phyloP scores from a whole-genome alignment of 2,113 vertebrate genomes.

The Beaufortia kweichowensis region DNA sequence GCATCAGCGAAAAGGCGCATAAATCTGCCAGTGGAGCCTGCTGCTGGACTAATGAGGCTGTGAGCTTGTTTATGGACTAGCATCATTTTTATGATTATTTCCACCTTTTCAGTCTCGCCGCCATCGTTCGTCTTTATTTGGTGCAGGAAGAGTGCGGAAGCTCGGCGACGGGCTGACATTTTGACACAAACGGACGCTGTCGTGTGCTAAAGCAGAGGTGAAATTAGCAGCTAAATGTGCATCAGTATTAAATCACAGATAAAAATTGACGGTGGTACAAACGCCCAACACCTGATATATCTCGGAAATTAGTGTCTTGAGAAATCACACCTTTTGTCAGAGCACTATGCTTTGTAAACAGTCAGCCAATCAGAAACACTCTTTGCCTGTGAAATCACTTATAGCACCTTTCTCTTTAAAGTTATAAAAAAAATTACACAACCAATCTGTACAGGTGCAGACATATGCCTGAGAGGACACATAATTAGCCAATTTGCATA shows the following conservation, averaged over 20 bases:
- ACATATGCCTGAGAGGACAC: too few relatives aligned
- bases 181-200: slow-evolving; percentile 73
- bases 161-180: slow-evolving; percentile 65
- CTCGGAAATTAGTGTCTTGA: neutral
- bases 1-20: slow-evolving; percentile 86
- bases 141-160: slow-evolving; percentile 75
- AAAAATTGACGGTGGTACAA: slow-evolving; percentile 75
- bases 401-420: too few relatives aligned
- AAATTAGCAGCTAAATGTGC: slow-evolving; percentile 80
- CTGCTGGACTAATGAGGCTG: slow-evolving; percentile 95
- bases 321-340: neutral
- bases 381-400: neutral
- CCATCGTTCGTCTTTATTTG: slow-evolving; percentile 72
- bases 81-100: slow-evolving; percentile 96
- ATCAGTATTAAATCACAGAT: slow-evolving; percentile 83
- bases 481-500: slow-evolving; percentile 82
- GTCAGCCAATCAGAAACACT: neutral
- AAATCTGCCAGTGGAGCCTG: slow-evolving; percentile 89
- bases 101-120: slow-evolving; percentile 82
- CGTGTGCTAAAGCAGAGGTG: slow-evolving; percentile 64
- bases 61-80: slow-evolving; percentile 90
- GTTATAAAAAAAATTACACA: too few relatives aligned
- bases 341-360: neutral
- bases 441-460: too few relatives aligned
- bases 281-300: neutral